Base-by-base conservation (phyloP, 2,113 vertebrate genomes). In the Herpailurus yagouaroundi region DNA sequence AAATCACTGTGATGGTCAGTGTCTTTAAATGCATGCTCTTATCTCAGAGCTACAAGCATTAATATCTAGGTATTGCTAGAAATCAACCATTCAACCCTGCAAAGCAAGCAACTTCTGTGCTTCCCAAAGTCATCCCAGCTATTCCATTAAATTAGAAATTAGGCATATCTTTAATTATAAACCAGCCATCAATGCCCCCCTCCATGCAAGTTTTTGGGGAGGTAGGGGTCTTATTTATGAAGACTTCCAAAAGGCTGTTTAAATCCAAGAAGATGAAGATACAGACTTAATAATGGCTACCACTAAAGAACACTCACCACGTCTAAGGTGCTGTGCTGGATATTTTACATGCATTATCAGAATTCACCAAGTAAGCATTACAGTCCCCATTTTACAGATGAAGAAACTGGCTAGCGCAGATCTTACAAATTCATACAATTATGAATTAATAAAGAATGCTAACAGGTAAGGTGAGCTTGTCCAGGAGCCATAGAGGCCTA, bases 131-230 rank as follows among this genome's bases (percentile, higher is more conserved):
- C 6, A 92, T 33, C 50, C 74, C 88, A 98, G 82, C 64, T 95
- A 96, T 95, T 77, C n/a, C 8, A 80, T 55, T 97, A 97, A 96
- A 98, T 93, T 98, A 83, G 94, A 98, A 98, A 98, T 98, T 89
- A 98, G 98, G 97, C 76, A 96, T 94, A 96, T 97, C 82, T 84
- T 60, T 0, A 95, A 84, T 36, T 92, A 96, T 85, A 98, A 98
- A 86, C 68, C 80, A 45, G 18, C n/a, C 94, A 63, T 29, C 41
- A 38, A 5, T 21, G 5, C 5, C 7, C 29, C 23, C 5, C n/a
- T 16, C 80, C 36, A 57, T 48, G 0, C 5, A 74, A 11, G 31
- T 68, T 71, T 15, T 86, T 9, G 8, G n/a, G 3, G 25, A 86
- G 27, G 7, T n/a, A 66, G 3, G 10, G 73, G 16, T 68, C 33